Evolutionary conservation across 2,888 invertebrate genomes (phyloP).

Genomic region (Molorchus minor): DNA sequence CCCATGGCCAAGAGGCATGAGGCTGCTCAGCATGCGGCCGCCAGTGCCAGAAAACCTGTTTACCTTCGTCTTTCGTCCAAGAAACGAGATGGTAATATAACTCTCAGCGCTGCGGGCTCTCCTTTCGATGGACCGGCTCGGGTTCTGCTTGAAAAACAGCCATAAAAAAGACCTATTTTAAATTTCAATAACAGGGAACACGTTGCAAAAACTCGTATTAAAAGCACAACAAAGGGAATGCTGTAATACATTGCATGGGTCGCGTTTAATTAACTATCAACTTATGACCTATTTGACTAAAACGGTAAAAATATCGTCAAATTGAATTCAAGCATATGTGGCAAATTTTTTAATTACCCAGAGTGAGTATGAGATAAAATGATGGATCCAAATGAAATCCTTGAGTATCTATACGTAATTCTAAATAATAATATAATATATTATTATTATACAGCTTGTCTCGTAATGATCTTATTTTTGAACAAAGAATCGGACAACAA

Average conservation of each 20-base stretch:
- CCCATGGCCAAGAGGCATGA: conserved; percentile 24
- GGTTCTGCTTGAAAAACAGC: conserved; percentile 14
- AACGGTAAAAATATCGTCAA: no score
- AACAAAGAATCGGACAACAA: no score
- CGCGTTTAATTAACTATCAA: conserved; percentile 1
- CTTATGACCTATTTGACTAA: no score
- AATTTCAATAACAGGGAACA: conserved; percentile 26
- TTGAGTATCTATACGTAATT: no score
- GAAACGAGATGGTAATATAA: conserved; percentile 30
- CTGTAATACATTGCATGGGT: conserved; percentile 13
- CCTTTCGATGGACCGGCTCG: conserved; percentile 24
- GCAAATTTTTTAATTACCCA: no score
- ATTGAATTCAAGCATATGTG: no score
- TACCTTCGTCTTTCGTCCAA: conserved; percentile 53
- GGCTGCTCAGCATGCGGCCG: conserved; percentile 18
- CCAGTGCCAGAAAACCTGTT: conserved; percentile 54
- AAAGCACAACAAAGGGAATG: conserved; percentile 8
- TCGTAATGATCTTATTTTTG: no score
- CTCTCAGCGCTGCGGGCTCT: conserved; percentile 27
- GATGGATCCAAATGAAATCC: no score
- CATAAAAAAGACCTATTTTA: conserved; percentile 26
- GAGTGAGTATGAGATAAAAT: no score
- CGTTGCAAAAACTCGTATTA: conserved; percentile 16
- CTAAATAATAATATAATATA: no score
- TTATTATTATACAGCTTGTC: no score